Percentiles rank a stretch among this genome's conserved stretches.
phyloP scores from a whole-genome alignment of 2,797 vertebrate genomes.

The Sphenodon punctatus region DNA sequence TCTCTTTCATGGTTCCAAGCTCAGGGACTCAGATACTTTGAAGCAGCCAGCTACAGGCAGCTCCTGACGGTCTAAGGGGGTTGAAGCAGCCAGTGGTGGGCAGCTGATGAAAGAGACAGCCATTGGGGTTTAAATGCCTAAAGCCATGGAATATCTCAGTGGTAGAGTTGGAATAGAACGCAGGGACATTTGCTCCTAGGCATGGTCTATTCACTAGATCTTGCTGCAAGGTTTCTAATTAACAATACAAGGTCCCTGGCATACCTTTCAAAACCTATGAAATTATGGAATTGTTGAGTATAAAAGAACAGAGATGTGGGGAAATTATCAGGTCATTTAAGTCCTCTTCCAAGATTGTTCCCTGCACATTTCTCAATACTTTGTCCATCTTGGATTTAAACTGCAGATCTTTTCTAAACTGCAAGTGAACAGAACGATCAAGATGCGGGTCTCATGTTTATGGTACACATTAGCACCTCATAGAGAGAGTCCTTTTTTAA shows the following conservation, averaged over 20 bases:
- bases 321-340: neutral
- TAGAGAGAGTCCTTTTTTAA: neutral
- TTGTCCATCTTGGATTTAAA: neutral
- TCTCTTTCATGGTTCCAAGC: no score
- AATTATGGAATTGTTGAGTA: neutral
- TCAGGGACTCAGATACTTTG: no score
- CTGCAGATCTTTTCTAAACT: neutral
- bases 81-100: no score
- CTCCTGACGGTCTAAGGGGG: no score
- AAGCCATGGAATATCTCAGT: neutral
- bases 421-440: neutral
- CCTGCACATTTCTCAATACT: neutral
- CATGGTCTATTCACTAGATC: neutral
- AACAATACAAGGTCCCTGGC: neutral
- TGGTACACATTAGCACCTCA: neutral
- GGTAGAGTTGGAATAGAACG: neutral
- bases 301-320: neutral
- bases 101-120: neutral
- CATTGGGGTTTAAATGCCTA: neutral
- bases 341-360: neutral
- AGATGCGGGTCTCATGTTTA: neutral
- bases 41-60: no score
- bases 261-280: neutral
- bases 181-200: neutral
- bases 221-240: neutral